Base-by-base conservation (phyloP, 2,113 vertebrate species). In the Morone chrysops region DNA sequence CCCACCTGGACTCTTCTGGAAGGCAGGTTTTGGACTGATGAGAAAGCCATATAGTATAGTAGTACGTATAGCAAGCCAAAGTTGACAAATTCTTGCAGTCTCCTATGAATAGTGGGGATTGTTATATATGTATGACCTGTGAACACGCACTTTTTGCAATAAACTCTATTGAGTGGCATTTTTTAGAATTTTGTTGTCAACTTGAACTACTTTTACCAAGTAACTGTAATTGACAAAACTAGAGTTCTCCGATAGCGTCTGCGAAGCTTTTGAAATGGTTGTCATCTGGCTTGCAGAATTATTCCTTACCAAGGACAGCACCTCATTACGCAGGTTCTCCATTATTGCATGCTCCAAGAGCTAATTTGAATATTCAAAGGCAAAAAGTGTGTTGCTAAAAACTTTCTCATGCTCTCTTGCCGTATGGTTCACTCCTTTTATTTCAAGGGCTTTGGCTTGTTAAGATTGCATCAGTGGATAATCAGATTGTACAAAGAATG, bases 381-480 rank as follows among this genome's bases (percentile, higher is more conserved):
- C 5, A 40, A 54, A 51, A 40, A 65, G 18, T 36, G 47, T 72
- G 61, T 73, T 40, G 22, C 17, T 70, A 60, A 72, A 89, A 86
- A 60, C 43, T 43, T 85, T 90, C 90, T 87, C 84, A 86, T 87
- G 85, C 86, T 86, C 84, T 86, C 70, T 63, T 38, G 51, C 66
- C 14, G 8, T 70, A 84, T 82, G 82, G 67, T 87, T 87, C 84
- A 47, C 40, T 67, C 81, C 38, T 78, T 70, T 61, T 40, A 71
- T 65, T 67, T 70, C 14, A 50, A 75, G 59, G 59, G 71, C 50
- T 62, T 69, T 45, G 40, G 48, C 73, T 88, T 67, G 69, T 92
- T 88, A 82, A 74, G 53, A 38, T 47, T 65, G 78, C 74, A 82
- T 90, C 79, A 76, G 72, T 41, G 75, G 70, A 53, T 75, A 83